Evolutionary conservation across 2,797 vertebrate genomes (phyloP), one percentile per base, ranked within the genome.

Genomic region (Cyclura pinguis): DNA sequence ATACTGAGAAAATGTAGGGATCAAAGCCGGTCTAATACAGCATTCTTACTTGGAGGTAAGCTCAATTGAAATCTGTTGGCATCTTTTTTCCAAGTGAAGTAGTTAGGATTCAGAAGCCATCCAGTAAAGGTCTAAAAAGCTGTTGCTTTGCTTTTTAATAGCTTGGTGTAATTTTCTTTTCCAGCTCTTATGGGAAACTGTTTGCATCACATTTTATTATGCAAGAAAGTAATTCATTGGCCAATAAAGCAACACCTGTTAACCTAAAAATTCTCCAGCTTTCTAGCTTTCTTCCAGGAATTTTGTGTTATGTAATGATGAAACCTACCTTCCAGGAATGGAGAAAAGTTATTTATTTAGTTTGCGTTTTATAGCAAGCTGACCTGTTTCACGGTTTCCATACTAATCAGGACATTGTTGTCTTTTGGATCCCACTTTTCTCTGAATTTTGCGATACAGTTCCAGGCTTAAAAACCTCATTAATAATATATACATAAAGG

Each of bases 121-220:
- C 35, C 55, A 32, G 29, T 38, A 52, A n/a, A n/a, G 1, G 52
- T 57, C 12, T 14, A 74, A 74, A 22, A 57, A 50, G n/a, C 8
- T 78, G 57, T 87, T 87, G 86, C 29, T 69, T 80, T 80, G 62
- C 59, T 80, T 69, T 78, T 67, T 35, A 24, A 88, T 35, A 80
- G 20, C 32, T 16, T 55, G 35, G 55, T 47, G 38, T 72, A 69
- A 69, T 69, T 69, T 88, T 80, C 16, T 81, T 87, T 69, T 62
- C 77, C 42, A 42, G n/a, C 50, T 59, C 64, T 57, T 42, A n/a
- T 72, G 24, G 50, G 64, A 82, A 72, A 72, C 20, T 38, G 22
- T 35, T 13, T 50, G 42, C 47, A 5, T 38, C 78, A 81, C 32
- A 82, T 82, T 81, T 72, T 72, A 22, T 55, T 59, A 55, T 80